phyloP scores from a whole-genome alignment of 1,140 invertebrate genomes.

The Luehdorfia chinensis region DNA sequence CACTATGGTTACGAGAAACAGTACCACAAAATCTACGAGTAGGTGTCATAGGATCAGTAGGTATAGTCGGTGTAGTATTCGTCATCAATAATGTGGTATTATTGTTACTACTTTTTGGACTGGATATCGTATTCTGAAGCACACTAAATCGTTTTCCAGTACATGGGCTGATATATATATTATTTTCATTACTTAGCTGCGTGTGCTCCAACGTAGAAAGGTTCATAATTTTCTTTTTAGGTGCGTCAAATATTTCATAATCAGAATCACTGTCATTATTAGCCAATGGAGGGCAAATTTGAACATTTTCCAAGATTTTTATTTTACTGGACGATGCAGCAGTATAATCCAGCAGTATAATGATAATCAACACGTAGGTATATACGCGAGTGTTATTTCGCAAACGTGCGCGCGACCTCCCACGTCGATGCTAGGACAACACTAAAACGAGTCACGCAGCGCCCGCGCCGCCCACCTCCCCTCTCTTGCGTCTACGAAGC shows the following conservation, averaged over 20 bases:
- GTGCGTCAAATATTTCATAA: conserved; percentile 25
- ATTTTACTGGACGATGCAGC: conserved; percentile 2
- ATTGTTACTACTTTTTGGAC: conserved; percentile 19
- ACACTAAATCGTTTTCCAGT: conserved; percentile 24
- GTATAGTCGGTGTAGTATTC: conserved; percentile 21
- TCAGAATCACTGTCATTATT: conserved; percentile 23
- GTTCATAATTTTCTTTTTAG: conserved; percentile 25
- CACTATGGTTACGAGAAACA: conserved; percentile 20
- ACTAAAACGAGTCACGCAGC: conserved; percentile 20
- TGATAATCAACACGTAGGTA: conserved; percentile 13
- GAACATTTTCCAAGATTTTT: conserved; percentile 19
- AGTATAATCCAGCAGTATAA: conserved; percentile 5
- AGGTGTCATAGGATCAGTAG: conserved; percentile 20
- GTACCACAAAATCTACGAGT: conserved; percentile 19
- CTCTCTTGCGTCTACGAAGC: conserved; percentile 25
- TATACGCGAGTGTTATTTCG: conserved; percentile 11
- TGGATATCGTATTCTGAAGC: conserved; percentile 22
- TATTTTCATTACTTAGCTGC: no score
- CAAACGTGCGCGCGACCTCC: conserved; percentile 21
- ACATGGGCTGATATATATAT: conserved; percentile 22
- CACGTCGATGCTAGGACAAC: conserved; percentile 19
- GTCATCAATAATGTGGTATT: background rate
- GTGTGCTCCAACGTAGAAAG: no score
- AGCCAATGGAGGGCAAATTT: conserved; percentile 18
- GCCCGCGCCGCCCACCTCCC: no score